Evolutionary conservation across 2,888 invertebrate genomes (phyloP).

Genomic region (Callyntrura sp.): DNA sequence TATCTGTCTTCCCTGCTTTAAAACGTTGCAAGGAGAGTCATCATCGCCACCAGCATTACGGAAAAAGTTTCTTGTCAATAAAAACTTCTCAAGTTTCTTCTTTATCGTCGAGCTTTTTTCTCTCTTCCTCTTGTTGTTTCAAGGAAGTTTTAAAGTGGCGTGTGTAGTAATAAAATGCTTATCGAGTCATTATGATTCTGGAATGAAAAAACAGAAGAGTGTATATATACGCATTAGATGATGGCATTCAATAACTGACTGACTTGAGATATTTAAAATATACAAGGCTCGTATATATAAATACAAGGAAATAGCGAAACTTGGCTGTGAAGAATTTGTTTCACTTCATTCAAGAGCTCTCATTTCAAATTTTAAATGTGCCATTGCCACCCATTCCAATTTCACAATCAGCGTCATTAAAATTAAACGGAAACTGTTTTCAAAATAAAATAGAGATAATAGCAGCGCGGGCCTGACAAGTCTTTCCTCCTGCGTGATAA

Average conservation of each 20-base stretch:
- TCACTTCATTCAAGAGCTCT: conserved; percentile 41
- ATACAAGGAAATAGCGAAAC: conserved; percentile 51
- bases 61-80: conserved; percentile 45
- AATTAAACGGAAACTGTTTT: background rate
- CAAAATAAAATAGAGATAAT: conserved; percentile 1
- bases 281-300: background rate
- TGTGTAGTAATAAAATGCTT: conserved; percentile 60
- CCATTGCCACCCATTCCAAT: conserved; percentile 59
- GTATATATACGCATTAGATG: background rate
- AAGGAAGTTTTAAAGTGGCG: conserved; percentile 53
- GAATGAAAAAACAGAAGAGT: conserved; percentile 8
- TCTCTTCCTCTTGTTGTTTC: conserved; percentile 28
- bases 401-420: conserved; percentile 52
- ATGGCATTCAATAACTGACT: background rate
- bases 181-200: conserved; percentile 51
- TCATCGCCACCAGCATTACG: conserved; percentile 21
- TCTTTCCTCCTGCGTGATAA: background rate
- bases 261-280: background rate
- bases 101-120: background rate
- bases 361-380: conserved; percentile 56
- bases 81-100: conserved; percentile 48
- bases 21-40: background rate
- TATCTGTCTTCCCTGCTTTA: background rate
- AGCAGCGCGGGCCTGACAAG: background rate
- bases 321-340: conserved; percentile 30